Conservation (phyloP, 1,140 invertebrate genomes). For the Pseudomyrmex sp. region DNA sequence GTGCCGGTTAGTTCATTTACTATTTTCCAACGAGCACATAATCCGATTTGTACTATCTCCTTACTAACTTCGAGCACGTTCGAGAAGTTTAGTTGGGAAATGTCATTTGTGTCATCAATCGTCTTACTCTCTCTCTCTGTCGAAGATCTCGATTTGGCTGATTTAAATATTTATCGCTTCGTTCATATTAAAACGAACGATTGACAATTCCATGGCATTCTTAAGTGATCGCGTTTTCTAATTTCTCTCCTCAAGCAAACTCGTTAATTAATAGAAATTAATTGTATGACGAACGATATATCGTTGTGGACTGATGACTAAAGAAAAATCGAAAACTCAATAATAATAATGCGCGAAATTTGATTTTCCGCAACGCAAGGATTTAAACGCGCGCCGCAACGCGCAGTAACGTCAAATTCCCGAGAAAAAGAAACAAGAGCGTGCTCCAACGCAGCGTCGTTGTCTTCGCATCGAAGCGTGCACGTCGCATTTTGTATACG, state of each 20-base stretch:
- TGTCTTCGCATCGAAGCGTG: conserved; percentile 62
- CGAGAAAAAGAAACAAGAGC: conserved; percentile 34
- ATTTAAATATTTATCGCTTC: background rate
- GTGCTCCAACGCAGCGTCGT: conserved; percentile 55
- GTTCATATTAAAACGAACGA: background rate
- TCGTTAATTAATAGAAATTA: too few species aligned
- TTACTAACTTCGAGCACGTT: conserved; percentile 15
- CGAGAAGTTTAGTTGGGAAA: conserved; percentile 2
- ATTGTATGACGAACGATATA: too few species aligned
- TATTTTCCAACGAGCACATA: conserved; percentile 23
- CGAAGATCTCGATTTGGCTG: background rate
- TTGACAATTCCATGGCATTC: background rate
- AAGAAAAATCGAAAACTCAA: background rate
- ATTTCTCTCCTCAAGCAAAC: too few species aligned
- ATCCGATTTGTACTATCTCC: conserved; percentile 48
- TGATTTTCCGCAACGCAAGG: background rate
- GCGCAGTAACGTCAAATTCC: conserved; percentile 8
- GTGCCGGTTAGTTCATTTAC: background rate
- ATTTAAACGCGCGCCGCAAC: background rate
- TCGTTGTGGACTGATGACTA: background rate
- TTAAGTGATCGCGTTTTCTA: background rate
- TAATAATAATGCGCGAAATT: background rate
- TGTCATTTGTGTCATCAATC: conserved; percentile 26
- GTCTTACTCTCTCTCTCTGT: conserved; percentile 4
- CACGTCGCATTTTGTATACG: conserved; percentile 61